phyloP scores from a whole-genome alignment of 2,797 vertebrate species.

The Enteromius treurensis region DNA sequence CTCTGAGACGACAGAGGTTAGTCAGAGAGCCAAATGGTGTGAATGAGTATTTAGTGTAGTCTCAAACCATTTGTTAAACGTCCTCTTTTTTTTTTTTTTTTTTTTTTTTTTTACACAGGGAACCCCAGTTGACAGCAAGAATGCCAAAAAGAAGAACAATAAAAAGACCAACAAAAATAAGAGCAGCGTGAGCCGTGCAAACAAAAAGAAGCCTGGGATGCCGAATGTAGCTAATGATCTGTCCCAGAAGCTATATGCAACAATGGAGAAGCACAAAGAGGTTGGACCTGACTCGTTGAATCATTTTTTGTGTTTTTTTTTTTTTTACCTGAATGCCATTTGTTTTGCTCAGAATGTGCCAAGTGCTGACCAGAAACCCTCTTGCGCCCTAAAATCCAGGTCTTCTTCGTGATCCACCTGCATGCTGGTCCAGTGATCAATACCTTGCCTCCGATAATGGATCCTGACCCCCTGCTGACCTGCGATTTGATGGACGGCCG shows the following conservation, averaged over 20 bases:
- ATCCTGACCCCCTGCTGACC: slow-evolving; percentile 91
- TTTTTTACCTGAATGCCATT: not conserved
- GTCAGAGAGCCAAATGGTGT: not conserved
- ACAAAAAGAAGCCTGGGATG: slow-evolving; percentile 98
- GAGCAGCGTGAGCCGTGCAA: slow-evolving; percentile 93
- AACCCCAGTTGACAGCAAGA: slow-evolving; percentile 92
- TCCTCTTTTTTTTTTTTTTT: not conserved
- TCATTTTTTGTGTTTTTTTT: too few species aligned
- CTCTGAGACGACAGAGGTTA: slow-evolving; percentile 89
- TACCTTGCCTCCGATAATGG: slow-evolving; percentile 90
- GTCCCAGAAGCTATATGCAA: slow-evolving; percentile 96
- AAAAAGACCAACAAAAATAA: slow-evolving; percentile 99
- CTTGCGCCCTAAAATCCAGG: slow-evolving; percentile 71
- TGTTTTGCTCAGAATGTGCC: not conserved
- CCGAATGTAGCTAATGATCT: slow-evolving; percentile 96
- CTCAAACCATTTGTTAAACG: not conserved
- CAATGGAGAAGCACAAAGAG: slow-evolving; percentile 99
- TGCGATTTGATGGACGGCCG: slow-evolving; percentile 99
- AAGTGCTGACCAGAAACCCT: not conserved
- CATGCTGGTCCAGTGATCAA: slow-evolving; percentile 89
- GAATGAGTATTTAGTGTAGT: slow-evolving; percentile 4
- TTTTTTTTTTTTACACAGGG: slow-evolving; percentile 86
- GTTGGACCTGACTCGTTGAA: slow-evolving; percentile 66
- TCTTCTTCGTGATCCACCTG: slow-evolving; percentile 97
- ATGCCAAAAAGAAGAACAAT: slow-evolving; percentile 98